These are phyloP conservation scores for Parazoanthus atlanticus DNA, from an alignment of 92 coral and sea anemone genomes.

Conservation along the genomic window DNA sequence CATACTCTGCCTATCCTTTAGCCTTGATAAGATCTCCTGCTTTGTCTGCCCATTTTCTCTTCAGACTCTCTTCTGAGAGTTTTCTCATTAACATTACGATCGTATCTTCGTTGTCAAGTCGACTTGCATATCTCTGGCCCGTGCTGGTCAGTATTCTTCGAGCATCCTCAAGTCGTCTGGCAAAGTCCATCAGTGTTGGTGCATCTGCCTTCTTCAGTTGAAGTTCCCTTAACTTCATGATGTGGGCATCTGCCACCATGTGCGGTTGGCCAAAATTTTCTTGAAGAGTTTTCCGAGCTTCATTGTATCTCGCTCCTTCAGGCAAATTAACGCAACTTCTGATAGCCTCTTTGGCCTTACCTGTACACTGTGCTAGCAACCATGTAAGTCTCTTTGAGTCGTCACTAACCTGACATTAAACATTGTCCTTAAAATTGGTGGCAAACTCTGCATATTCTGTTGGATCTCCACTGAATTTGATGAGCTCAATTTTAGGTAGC, in stretches of 20 bases:
- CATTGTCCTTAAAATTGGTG: slow-evolving; percentile 60
- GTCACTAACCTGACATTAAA: slow-evolving; percentile 65
- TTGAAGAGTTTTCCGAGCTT: slow-evolving; percentile 48
- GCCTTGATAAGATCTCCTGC: slow-evolving; percentile 72
- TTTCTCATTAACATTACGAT: slow-evolving; percentile 68
- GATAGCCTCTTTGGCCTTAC: too few species aligned
- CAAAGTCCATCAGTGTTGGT: slow-evolving; percentile 53
- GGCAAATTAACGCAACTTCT: slow-evolving; percentile 23
- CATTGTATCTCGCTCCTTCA: slow-evolving; percentile 44
- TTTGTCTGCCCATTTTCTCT: slow-evolving; percentile 70
- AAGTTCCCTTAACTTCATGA: slow-evolving; percentile 43
- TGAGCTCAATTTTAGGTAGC: slow-evolving; percentile 60
- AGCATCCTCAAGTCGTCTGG: slow-evolving; percentile 55
- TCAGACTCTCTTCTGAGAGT: slow-evolving; percentile 70
- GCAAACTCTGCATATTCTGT: slow-evolving; percentile 72
- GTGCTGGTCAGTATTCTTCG: slow-evolving; percentile 61
- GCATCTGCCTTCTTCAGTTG: slow-evolving; percentile 7
- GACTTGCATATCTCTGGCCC: slow-evolving; percentile 58
- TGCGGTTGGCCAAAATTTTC: slow-evolving; percentile 23
- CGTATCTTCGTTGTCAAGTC: slow-evolving; percentile 74
- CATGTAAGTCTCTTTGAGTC: slow-evolving; percentile 71
- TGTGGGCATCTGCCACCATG: slow-evolving; percentile 60
- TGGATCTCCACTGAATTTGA: slow-evolving; percentile 75
- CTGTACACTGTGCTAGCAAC: slow-evolving; percentile 33
- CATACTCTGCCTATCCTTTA: slow-evolving; percentile 56